These are phyloP conservation scores for Sinhomidia bicolor DNA, from an alignment of 2,888 invertebrate species.

Conservation along the genomic window DNA sequence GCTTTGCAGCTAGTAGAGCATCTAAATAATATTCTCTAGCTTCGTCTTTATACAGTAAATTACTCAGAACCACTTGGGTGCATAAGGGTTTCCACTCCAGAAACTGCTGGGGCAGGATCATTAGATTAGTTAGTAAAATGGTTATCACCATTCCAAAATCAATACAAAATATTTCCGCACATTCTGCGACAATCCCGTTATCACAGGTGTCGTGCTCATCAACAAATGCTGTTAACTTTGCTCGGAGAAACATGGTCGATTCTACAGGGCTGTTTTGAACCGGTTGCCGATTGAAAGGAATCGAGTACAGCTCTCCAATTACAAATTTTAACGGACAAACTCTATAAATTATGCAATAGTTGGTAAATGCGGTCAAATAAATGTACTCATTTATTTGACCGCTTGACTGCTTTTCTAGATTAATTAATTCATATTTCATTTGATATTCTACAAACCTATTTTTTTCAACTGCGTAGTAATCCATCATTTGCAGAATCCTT, in stretches of 20 bases:
- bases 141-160: not conserved
- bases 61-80: slow-evolving; percentile 27
- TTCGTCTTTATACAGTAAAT: not conserved
- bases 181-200: not conserved
- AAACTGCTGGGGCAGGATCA: slow-evolving; percentile 18
- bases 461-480: not conserved
- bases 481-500: not conserved
- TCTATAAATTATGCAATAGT: not conserved
- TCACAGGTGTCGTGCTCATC: too few species aligned
- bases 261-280: not conserved
- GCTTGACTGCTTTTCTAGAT: too few species aligned
- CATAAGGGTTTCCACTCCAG: slow-evolving; percentile 4
- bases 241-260: not conserved
- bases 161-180: slow-evolving; percentile 5
- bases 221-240: not conserved
- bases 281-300: not conserved
- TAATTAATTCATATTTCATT: not conserved
- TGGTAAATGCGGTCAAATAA: too few species aligned
- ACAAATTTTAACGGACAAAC: not conserved
- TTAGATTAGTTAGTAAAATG: not conserved
- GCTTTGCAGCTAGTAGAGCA: not conserved
- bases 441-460: slow-evolving; percentile 37
- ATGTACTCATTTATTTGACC: not conserved
- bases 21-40: slow-evolving; percentile 6
- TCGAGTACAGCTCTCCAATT: not conserved